These are phyloP conservation scores for Torymus tubicola DNA, from an alignment of 2,888 invertebrate species.

Conservation along the genomic window DNA sequence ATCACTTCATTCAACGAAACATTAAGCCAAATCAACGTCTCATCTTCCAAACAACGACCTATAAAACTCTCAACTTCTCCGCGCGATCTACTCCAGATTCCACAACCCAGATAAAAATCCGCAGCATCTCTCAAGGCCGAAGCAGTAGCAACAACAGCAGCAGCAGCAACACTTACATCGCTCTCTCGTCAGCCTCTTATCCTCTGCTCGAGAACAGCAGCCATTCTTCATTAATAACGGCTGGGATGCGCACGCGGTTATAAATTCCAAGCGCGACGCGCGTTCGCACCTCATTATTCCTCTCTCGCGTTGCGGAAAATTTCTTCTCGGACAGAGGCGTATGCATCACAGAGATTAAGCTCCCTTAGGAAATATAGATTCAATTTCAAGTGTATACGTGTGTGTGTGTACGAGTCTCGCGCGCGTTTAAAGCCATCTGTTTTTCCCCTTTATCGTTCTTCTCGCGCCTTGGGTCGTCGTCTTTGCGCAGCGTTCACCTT, in stretches of 20 bases:
- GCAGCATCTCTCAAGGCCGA: no score
- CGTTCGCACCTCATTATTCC: slow-evolving; percentile 47
- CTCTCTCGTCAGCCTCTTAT: not conserved
- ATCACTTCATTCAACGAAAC: no score
- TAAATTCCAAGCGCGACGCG: slow-evolving; percentile 38
- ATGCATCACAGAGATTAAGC: slow-evolving; percentile 14
- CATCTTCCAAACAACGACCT: no score
- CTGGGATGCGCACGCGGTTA: not conserved
- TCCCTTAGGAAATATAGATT: slow-evolving; percentile 33
- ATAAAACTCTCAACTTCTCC: no score
- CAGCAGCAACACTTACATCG: not conserved
- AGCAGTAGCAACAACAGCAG: slow-evolving; percentile 2
- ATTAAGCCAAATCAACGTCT: no score
- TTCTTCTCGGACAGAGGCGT: not conserved
- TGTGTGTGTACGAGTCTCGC: not conserved
- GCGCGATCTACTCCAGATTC: no score
- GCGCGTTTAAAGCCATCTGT: not conserved
- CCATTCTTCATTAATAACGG: slow-evolving; percentile 51
- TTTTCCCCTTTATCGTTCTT: not conserved
- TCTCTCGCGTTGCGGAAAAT: slow-evolving; percentile 7
- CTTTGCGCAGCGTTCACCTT: not conserved
- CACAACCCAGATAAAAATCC: no score
- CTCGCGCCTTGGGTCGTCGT: no score
- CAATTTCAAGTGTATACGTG: slow-evolving; percentile 3
- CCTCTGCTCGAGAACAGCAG: not conserved